These are phyloP conservation scores for Spongilla lacustris DNA, from an alignment of 37 sponge, comb jelly and placozoan genomes.

Conservation along the genomic window DNA sequence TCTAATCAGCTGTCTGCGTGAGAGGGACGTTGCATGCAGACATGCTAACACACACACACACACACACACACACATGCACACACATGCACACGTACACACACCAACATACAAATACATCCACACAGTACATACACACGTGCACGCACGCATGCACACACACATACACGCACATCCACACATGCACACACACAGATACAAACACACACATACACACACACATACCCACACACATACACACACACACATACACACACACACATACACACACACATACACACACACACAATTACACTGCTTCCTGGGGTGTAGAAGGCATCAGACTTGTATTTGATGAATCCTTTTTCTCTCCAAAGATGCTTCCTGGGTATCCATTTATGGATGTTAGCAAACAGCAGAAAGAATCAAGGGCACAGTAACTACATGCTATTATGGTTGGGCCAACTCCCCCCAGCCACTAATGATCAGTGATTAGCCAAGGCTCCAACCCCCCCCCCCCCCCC, in stretches of 20 bases:
- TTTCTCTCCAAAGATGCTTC: not conserved
- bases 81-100: not conserved
- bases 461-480: too few species aligned
- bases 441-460: too few species aligned
- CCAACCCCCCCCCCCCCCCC: too few species aligned
- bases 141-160: not conserved
- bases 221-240: not conserved
- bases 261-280: not conserved
- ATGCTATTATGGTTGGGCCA: too few species aligned
- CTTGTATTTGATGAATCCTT: not conserved
- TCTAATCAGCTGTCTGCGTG: constrained; percentile 20
- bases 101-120: too few species aligned
- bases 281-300: not conserved
- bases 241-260: not conserved
- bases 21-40: not conserved
- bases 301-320: not conserved
- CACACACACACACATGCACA: not conserved
- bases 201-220: constrained; percentile 3
- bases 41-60: not conserved
- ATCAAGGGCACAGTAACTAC: too few species aligned
- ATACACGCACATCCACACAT: constrained; percentile 2
- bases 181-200: not conserved
- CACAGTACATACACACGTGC: too few species aligned
- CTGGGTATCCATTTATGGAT: not conserved
- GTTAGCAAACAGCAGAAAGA: not conserved